A percentile compares a stretch with the other conserved stretches of the same genome.
Evolutionary conservation across 2,888 invertebrate genomes (phyloP).

Genomic region (Dastarcus helophoroides): DNA sequence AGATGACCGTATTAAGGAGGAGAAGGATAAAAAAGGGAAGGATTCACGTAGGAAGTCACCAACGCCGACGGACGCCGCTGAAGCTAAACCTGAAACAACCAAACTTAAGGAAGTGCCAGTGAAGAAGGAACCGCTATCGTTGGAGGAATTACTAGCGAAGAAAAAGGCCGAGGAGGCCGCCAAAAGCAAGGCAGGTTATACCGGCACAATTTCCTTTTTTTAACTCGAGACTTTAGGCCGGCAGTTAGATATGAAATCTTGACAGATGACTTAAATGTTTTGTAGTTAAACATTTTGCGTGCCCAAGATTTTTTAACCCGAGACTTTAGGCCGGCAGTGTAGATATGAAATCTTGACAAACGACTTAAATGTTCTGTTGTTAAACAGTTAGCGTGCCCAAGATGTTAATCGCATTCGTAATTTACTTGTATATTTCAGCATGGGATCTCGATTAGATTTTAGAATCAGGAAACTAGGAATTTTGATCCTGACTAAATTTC

Average conservation of each 20-base stretch:
- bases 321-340: background rate
- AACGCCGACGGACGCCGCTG: conserved; percentile 29
- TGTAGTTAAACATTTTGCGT: background rate
- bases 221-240: too few species aligned
- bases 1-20: conserved; percentile 22
- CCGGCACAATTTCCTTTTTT: too few species aligned
- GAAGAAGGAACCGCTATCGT: conserved; percentile 79
- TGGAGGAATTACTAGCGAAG: conserved; percentile 90
- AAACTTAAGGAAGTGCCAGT: conserved; percentile 9
- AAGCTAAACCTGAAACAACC: conserved; percentile 20
- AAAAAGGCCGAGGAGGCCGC: conserved; percentile 95
- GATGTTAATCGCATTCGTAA: too few species aligned
- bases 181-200: conserved; percentile 64
- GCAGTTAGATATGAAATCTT: too few species aligned
- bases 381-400: background rate
- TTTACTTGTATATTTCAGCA: too few species aligned
- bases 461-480: too few species aligned
- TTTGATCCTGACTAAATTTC: too few species aligned
- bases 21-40: conserved; percentile 29
- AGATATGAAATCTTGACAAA: too few species aligned
- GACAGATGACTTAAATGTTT: too few species aligned
- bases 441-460: too few species aligned
- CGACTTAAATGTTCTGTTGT: too few species aligned
- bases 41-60: conserved; percentile 31
- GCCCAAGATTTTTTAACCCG: conserved; percentile 3